These are phyloP conservation scores for Netelia melanura DNA, from an alignment of 2,888 invertebrate genomes.

Conservation along the genomic window DNA sequence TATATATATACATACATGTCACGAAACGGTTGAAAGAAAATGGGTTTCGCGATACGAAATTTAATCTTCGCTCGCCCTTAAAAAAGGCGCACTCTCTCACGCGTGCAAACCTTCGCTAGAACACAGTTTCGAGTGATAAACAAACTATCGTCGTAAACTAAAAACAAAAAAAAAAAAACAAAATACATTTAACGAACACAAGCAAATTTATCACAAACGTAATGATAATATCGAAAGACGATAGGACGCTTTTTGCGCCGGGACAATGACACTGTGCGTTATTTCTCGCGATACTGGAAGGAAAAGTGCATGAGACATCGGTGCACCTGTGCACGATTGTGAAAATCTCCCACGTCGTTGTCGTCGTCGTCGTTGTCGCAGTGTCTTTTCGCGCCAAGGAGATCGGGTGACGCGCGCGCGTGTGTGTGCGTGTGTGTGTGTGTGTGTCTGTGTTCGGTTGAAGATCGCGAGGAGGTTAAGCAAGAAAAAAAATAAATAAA, in stretches of 20 bases:
- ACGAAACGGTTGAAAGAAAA: slow-evolving; percentile 1
- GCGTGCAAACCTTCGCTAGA: neutral
- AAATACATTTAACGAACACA: neutral
- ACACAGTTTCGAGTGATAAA: slow-evolving; percentile 17
- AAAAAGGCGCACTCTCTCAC: neutral
- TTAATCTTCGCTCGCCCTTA: slow-evolving; percentile 5
- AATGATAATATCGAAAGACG: too few species aligned
- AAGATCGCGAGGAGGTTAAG: neutral
- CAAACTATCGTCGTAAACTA: neutral
- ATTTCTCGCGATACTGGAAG: neutral
- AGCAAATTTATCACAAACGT: too few species aligned
- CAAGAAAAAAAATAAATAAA: too few species aligned
- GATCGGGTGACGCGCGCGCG: slow-evolving; percentile 8
- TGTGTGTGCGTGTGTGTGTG: neutral
- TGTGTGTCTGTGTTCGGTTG: slow-evolving; percentile 2
- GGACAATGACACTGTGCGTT: too few species aligned
- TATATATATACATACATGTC: neutral
- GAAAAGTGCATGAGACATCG: neutral
- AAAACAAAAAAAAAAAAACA: neutral
- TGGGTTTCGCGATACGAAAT: slow-evolving; percentile 23
- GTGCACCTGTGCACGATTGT: neutral
- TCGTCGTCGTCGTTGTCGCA: too few species aligned
- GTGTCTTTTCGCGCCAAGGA: slow-evolving; percentile 8
- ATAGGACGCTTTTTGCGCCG: too few species aligned
- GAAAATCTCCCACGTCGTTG: neutral